phyloP scores from a whole-genome alignment of 2,113 vertebrate genomes.

The Benthochromis sp. region DNA sequence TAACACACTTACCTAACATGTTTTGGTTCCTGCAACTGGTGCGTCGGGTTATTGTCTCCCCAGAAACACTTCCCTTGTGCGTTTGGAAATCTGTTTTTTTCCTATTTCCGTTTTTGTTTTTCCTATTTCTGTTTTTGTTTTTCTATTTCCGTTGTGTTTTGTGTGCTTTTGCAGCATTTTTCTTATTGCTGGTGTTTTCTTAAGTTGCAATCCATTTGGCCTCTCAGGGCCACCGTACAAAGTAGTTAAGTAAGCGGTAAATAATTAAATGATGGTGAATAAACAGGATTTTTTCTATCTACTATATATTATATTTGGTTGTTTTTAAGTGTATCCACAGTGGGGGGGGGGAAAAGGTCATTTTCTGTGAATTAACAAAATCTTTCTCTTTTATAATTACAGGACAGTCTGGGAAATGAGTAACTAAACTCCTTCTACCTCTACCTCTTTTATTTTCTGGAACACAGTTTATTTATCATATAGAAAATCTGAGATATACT shows the following conservation, averaged over 20 bases:
- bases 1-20: fast-evolving
- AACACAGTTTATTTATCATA: background rate
- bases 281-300: background rate
- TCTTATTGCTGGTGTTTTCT: background rate
- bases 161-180: background rate
- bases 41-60: fast-evolving
- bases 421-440: background rate
- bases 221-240: background rate
- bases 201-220: background rate
- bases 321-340: background rate
- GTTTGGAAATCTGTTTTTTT: fast-evolving
- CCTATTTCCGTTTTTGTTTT: fast-evolving
- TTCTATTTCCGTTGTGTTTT: fast-evolving
- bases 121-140: fast-evolving
- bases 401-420: background rate
- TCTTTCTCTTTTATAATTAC: background rate
- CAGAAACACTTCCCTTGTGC: background rate
- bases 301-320: background rate
- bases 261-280: background rate
- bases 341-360: fast-evolving
- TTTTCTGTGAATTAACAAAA: background rate
- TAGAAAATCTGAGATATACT: background rate
- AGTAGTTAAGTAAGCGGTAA: background rate
- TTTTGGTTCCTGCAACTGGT: background rate
- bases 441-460: background rate